Conservation (phyloP, 2,113 vertebrate genomes). For the Zeus faber region DNA sequence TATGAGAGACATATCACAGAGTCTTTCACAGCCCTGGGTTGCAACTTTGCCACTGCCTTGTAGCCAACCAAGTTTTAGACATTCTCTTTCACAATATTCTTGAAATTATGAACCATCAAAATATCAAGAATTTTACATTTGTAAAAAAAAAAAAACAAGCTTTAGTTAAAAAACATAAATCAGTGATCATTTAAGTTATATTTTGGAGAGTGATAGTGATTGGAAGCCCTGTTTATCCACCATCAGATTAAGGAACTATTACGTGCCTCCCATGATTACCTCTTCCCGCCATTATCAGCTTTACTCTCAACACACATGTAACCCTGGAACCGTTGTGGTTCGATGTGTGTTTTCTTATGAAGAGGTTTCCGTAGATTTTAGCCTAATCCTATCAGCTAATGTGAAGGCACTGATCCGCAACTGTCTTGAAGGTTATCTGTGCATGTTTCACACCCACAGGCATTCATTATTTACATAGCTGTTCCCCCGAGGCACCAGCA, state of each 20-base stretch:
- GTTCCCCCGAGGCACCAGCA: conserved; percentile 58
- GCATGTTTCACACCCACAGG: conserved; percentile 69
- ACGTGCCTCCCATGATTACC: conserved; percentile 46
- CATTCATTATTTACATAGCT: conserved; percentile 76
- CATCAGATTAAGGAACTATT: conserved; percentile 51
- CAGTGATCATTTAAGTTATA: conserved; percentile 17
- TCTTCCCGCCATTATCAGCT: conserved; percentile 50
- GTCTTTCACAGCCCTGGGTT: conserved; percentile 13
- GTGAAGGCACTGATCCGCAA: conserved; percentile 69
- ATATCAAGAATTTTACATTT: conserved; percentile 22
- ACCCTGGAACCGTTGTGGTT: conserved; percentile 39
- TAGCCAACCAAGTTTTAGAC: neutral
- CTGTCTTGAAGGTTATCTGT: conserved; percentile 78
- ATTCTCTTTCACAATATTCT: conserved; percentile 4
- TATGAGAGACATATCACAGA: conserved; percentile 5
- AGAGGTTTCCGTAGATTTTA: conserved; percentile 70
- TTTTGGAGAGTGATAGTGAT: conserved; percentile 26
- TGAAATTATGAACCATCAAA: conserved; percentile 13
- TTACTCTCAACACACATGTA: conserved; percentile 52
- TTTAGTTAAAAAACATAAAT: conserved; percentile 15
- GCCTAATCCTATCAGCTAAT: conserved; percentile 76
- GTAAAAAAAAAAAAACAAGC: conserved; percentile 14
- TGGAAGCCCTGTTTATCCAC: conserved; percentile 37
- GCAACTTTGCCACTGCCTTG: neutral
- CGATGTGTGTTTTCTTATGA: conserved; percentile 63